phyloP scores from a whole-genome alignment of 2,888 invertebrate species.

The Ormyrus rosae region DNA sequence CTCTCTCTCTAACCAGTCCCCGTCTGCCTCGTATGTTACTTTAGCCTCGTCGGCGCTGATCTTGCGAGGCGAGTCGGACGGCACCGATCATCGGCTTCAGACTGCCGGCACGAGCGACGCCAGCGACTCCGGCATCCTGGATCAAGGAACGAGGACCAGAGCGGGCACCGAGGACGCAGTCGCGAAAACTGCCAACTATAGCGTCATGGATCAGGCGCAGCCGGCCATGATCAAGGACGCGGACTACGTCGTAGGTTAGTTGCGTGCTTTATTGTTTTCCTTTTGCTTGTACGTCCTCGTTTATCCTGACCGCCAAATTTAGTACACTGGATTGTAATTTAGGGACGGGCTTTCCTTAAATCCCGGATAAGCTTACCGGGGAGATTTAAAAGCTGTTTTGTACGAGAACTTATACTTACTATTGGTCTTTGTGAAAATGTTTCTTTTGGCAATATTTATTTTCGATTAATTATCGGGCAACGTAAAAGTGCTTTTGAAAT shows the following conservation, averaged over 20 bases:
- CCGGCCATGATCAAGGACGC: conserved; percentile 71
- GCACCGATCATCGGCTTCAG: conserved; percentile 59
- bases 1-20: too few species aligned
- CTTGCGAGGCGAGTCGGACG: conserved; percentile 65
- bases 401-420: too few species aligned
- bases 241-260: conserved; percentile 74
- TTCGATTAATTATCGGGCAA: too few species aligned
- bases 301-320: background rate
- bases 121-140: conserved; percentile 16
- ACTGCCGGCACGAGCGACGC: background rate
- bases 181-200: conserved; percentile 42
- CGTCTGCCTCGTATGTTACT: background rate
- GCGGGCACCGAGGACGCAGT: conserved; percentile 67
- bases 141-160: conserved; percentile 27
- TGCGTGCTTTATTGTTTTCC: background rate
- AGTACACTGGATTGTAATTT: too few species aligned
- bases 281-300: background rate
- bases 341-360: too few species aligned
- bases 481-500: too few species aligned
- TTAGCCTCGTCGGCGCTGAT: conserved; percentile 70
- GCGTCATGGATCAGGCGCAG: conserved; percentile 67
- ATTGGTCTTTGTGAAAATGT: too few species aligned
- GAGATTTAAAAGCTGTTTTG: too few species aligned
- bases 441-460: too few species aligned
- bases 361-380: too few species aligned